A percentile compares a stretch with the other conserved stretches of the same genome.
phyloP scores from a whole-genome alignment of 2,888 invertebrate genomes.

The Apoda limacodes region DNA sequence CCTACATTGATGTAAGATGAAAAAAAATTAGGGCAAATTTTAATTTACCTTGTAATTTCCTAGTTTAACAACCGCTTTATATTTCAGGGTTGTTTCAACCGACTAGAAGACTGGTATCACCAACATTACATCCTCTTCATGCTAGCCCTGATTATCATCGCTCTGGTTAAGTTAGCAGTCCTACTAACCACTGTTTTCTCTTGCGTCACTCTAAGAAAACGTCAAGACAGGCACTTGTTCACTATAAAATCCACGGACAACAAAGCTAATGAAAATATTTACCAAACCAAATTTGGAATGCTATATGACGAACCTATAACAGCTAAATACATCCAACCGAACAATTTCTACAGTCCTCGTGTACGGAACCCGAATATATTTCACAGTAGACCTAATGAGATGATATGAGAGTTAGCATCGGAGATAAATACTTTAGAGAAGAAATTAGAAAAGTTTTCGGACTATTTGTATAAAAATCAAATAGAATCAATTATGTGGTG shows the following conservation, averaged over 20 bases:
- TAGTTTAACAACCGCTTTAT: constrained; percentile 8
- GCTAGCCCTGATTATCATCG: constrained; percentile 72
- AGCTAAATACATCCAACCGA: constrained; percentile 58
- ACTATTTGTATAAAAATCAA: constrained; percentile 63
- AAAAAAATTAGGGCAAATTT: background rate
- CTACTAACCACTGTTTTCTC: constrained; percentile 78
- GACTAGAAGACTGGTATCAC: constrained; percentile 81
- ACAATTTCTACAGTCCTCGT: constrained; percentile 60
- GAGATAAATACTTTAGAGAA: constrained; percentile 67
- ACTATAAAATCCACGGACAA: constrained; percentile 47
- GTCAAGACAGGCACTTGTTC: constrained; percentile 53
- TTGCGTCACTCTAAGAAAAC: constrained; percentile 73
- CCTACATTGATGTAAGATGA: too few species aligned
- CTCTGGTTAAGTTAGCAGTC: constrained; percentile 79
- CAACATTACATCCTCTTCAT: constrained; percentile 79
- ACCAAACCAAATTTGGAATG: constrained; percentile 41
- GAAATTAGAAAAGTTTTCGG: constrained; percentile 61
- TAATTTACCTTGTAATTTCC: too few species aligned
- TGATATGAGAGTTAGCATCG: constrained; percentile 68
- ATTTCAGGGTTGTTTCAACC: constrained; percentile 75
- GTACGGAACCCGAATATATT: constrained; percentile 58
- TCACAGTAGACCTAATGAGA: constrained; percentile 56
- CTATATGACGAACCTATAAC: constrained; percentile 50
- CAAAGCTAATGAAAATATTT: constrained; percentile 50
- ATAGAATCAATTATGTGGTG: constrained; percentile 74